Conservation (phyloP, 2,888 invertebrate genomes). For the Phaonia tiefii region DNA sequence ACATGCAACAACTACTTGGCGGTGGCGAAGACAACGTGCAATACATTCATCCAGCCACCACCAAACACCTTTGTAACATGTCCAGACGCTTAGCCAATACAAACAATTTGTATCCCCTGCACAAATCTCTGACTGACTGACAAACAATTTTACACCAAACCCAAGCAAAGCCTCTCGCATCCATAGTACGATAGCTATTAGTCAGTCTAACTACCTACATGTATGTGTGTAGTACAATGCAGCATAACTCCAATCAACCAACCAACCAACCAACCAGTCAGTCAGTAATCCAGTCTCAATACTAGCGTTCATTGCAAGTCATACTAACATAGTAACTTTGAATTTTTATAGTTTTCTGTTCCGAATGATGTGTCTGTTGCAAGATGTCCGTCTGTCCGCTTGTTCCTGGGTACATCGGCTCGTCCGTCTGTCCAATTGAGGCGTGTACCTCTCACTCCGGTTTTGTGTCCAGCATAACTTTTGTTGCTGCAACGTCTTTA, state of each 20-base stretch:
- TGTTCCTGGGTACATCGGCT: not conserved
- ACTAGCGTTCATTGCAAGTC: constrained; percentile 25
- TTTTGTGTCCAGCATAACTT: too few relatives aligned
- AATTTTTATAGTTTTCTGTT: constrained; percentile 7
- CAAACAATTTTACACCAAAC: constrained; percentile 3
- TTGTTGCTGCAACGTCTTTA: constrained; percentile 1
- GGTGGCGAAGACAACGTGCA: too few relatives aligned
- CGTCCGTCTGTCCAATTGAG: not conserved
- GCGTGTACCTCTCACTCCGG: too few relatives aligned
- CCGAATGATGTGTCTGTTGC: too few relatives aligned
- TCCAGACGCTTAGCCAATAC: constrained; percentile 15
- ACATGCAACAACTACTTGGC: constrained; percentile 38
- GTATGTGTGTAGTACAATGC: too few relatives aligned
- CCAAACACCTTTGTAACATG: not conserved
- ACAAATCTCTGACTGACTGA: not conserved
- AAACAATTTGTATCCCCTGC: not conserved
- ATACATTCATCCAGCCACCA: not conserved
- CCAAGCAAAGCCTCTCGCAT: too few relatives aligned
- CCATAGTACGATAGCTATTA: constrained; percentile 3
- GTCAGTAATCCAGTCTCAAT: constrained; percentile 45
- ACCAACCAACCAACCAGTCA: constrained; percentile 8
- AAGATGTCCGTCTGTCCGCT: not conserved
- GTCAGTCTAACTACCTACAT: not conserved
- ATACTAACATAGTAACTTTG: constrained; percentile 63
- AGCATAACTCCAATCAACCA: too few relatives aligned